Conservation (phyloP, 2,888 invertebrate species). For the Gymnoscelis rufifasciata region DNA sequence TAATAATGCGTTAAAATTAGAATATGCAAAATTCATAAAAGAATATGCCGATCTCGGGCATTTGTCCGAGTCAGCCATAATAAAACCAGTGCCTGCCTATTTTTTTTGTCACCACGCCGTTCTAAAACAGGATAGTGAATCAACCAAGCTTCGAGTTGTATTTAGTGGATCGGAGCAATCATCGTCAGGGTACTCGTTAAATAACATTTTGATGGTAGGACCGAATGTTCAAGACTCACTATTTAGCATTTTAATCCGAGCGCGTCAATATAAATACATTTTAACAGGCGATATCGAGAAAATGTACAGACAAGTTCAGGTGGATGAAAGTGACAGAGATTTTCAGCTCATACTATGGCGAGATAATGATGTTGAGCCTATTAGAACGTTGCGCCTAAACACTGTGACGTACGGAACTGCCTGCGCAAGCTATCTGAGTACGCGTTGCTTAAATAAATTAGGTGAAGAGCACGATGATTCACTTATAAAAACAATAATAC, state of each 20-base stretch:
- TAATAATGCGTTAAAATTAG: background rate
- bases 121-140: constrained; percentile 21
- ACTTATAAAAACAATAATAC: constrained; percentile 8
- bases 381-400: constrained; percentile 5
- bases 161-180: constrained; percentile 27
- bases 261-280: constrained; percentile 21
- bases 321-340: constrained; percentile 18
- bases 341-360: constrained; percentile 27
- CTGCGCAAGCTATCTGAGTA: constrained; percentile 11
- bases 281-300: constrained; percentile 23
- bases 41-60: constrained; percentile 5
- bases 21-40: constrained; percentile 4
- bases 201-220: constrained; percentile 20
- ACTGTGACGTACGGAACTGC: constrained; percentile 4
- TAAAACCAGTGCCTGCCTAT: constrained; percentile 11
- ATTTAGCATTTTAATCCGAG: constrained; percentile 20
- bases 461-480: constrained; percentile 20
- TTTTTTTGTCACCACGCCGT: constrained; percentile 33
- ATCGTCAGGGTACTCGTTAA: constrained; percentile 16
- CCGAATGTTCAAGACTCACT: constrained; percentile 21
- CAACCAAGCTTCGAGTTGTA: constrained; percentile 31
- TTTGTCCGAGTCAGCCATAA: background rate
- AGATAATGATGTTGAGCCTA: constrained; percentile 10
- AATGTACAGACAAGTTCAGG: constrained; percentile 21
- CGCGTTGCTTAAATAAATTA: constrained; percentile 23